Base-by-base conservation (phyloP, 2,797 vertebrate species). In the Neosilurus hyrtlii region DNA sequence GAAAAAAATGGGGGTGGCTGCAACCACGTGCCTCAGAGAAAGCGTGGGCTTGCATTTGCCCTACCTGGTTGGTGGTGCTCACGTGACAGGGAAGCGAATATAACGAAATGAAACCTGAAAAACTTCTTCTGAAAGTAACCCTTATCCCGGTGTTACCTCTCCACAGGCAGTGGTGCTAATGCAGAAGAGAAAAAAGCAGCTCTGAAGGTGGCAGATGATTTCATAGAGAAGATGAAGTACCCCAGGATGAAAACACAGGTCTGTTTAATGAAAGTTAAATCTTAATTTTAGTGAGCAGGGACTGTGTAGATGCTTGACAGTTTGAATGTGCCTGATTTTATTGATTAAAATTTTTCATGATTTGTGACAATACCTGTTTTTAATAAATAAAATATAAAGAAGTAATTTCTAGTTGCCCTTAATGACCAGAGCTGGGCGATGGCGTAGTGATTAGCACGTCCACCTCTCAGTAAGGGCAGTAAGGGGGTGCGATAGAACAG, bases 201-300 rank as follows among this genome's bases (percentile, higher is more conserved):
- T 4, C 90, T 99, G 35, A 96, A 95, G 92, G 97, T 97, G 43
- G 97, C 98, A 0, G 96, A 98, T 0, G 96, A 94, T 80, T 99
- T 99, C 91, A 98, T 99, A 77, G 90, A 95, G 35, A 93, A 97
- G 87, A 99, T 99, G 98, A 89, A 93, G 1, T 99, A 99, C 86
- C 95, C 96, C 2, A 94, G 89, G 88, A 96, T 95, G 93, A 95
- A 99, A 82, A 99, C 98, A 7, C 98, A 99, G 97, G 98, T 99
- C 72, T 16, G 4, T 30, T 73, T 30, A 43, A 15, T 43, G 54
- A 20, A 18, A 24, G 56, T 15, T 51, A 51, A 72, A 20, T 15
- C 43, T 10, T 51, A 10, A 20, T n/a, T n/a, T n/a, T n/a, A n/a
- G n/a, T 20, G 4, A 37, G 7, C 65, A 67, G 30, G 15, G 15